Conservation (phyloP, 1,140 invertebrate genomes). For the Teleogryllus occipitalis region DNA sequence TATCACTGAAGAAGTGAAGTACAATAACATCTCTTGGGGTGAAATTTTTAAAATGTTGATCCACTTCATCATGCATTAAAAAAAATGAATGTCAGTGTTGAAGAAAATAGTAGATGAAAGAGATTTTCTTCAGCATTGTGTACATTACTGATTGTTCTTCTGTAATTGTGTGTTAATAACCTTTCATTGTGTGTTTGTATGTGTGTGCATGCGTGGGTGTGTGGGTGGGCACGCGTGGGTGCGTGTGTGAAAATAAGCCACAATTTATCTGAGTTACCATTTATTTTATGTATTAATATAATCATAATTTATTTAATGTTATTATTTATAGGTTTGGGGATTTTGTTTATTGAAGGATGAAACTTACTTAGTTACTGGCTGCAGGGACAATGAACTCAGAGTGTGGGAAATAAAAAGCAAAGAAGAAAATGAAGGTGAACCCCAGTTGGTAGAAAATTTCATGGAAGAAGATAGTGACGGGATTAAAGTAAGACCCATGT, state of each 20-base stretch:
- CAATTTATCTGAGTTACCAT: too few species aligned
- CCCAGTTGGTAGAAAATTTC: slow-evolving; percentile 21
- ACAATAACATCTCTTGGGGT: too few species aligned
- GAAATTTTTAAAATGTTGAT: too few species aligned
- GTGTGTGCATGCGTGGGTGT: too few species aligned
- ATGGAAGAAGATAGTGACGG: slow-evolving; percentile 50
- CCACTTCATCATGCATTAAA: too few species aligned
- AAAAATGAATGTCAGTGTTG: too few species aligned
- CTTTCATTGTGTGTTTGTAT: background rate
- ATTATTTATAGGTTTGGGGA: slow-evolving; percentile 64
- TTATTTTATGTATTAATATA: too few species aligned
- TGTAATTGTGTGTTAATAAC: background rate
- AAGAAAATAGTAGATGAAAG: background rate
- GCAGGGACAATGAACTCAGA: slow-evolving; percentile 70
- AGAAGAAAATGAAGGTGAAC: slow-evolving; percentile 24
- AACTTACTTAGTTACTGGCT: slow-evolving; percentile 76
- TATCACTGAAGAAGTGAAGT: too few species aligned
- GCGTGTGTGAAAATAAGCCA: too few species aligned
- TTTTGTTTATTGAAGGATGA: slow-evolving; percentile 71
- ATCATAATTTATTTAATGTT: too few species aligned
- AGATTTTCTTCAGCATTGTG: background rate
- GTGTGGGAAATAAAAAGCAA: slow-evolving; percentile 62
- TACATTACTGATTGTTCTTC: background rate
- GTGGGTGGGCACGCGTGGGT: too few species aligned
- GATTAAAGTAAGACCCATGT: slow-evolving; percentile 34